Evolutionary conservation across 2,113 vertebrate genomes (phyloP), one percentile per base, ranked within the genome.

Genomic region (Pimephales promelas): DNA sequence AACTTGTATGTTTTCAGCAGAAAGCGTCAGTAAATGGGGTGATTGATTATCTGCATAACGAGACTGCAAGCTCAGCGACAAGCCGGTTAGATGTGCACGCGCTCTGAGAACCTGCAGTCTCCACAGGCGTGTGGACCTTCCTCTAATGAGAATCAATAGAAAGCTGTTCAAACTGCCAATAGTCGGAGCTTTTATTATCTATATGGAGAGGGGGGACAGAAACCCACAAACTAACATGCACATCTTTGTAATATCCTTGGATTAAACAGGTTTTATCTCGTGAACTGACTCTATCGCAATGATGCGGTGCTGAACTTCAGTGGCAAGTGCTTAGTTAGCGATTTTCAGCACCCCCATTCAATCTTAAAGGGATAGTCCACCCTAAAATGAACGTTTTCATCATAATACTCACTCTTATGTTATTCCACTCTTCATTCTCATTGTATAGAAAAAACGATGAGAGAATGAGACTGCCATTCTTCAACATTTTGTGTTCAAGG

Each of bases 91-190:
- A 49, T 36, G 80, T 22, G 72, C 34, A 71, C 64, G 36, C 75
- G 24, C 68, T 82, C 36, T 79, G 75, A 77, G 31, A 83, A 57
- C 31, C 52, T 84, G 84, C 82, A 54, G 70, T 22, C 28, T 14
- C 16, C 59, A 52, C 71, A 52, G 16, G 26, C 28, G 16, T 28
- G n/a, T 49, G 10, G 7, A 59, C 16, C 22, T 76, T 5, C 71
- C 14, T 54, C 14, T 40, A 76, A n/a, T 52, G 40, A 66, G n/a
- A 57, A 86, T 73, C 0, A 43, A 87, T 88, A 81, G 52, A 54
- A 90, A 94, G 93, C 93, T 92, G 86, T 81, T 36, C 56, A 61
- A 71, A 90, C 88, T 54, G 88, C 62, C 93, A 94, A 94, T 86
- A 86, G n/a, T 14, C 3, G 1, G 20, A 43, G 54, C 18, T 57